phyloP scores from a whole-genome alignment of 2,797 vertebrate species.

The Anabacerthia variegaticeps region DNA sequence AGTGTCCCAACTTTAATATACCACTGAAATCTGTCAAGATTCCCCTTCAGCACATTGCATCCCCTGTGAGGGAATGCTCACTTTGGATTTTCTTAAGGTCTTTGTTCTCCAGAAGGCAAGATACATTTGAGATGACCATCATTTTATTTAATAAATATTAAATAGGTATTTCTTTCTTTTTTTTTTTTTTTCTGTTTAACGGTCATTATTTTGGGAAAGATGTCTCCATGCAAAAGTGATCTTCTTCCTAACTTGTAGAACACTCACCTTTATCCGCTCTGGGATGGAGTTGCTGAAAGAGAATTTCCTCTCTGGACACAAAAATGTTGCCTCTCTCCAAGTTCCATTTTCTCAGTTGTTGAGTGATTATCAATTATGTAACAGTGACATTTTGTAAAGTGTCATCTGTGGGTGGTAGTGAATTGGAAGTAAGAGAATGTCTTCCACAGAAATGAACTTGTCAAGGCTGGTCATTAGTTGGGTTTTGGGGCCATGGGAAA shows the following conservation, averaged over 20 bases:
- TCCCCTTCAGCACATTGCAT: constrained; percentile 31
- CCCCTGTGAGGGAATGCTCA: background rate
- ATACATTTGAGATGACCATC: background rate
- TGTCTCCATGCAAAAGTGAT: background rate
- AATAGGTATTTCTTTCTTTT: background rate
- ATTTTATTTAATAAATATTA: background rate
- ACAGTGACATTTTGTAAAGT: constrained; percentile 71
- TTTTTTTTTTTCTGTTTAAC: background rate
- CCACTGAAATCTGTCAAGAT: constrained; percentile 48
- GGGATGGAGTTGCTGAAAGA: constrained; percentile 39
- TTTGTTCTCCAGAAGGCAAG: constrained; percentile 31
- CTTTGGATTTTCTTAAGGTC: constrained; percentile 5
- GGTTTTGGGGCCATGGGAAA: constrained; percentile 26
- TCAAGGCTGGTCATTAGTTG: constrained; percentile 44
- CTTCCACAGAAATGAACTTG: constrained; percentile 56
- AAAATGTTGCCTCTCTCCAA: constrained; percentile 56
- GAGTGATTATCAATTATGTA: constrained; percentile 73
- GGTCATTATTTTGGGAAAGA: background rate
- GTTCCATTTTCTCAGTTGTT: constrained; percentile 70
- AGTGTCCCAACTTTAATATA: constrained; percentile 38
- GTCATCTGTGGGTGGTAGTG: constrained; percentile 66
- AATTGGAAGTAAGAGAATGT: constrained; percentile 69
- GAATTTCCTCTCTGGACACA: constrained; percentile 55
- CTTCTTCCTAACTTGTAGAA: constrained; percentile 1
- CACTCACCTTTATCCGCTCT: background rate